Evolutionary conservation across 2,113 vertebrate genomes (phyloP).

Genomic region (Chunga burmeisteri): DNA sequence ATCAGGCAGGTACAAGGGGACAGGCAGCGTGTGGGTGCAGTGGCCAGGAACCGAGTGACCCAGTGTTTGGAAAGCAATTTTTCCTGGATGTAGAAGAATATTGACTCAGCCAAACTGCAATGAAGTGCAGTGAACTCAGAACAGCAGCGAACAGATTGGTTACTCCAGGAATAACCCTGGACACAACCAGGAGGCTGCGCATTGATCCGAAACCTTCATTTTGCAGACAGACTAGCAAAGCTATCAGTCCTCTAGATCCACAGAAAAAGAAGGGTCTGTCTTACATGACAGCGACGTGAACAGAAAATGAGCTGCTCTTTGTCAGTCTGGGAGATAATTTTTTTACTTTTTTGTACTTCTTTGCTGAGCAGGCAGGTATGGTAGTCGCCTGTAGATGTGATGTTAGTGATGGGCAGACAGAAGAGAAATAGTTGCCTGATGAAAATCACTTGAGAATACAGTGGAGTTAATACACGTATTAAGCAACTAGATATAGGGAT

Average conservation of each 20-base stretch:
- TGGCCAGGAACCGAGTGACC: neutral
- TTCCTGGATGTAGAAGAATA: neutral
- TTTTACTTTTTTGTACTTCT: neutral
- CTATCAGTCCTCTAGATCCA: neutral
- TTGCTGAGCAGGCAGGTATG: neutral
- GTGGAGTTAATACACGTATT: neutral
- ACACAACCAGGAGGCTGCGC: neutral
- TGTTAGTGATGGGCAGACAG: neutral
- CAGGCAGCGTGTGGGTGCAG: neutral
- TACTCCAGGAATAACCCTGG: neutral
- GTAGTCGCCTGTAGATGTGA: neutral
- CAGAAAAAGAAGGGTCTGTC: neutral
- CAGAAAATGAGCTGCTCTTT: neutral
- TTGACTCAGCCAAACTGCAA: neutral
- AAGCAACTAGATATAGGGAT: neutral
- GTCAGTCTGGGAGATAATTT: neutral
- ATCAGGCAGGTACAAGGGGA: neutral
- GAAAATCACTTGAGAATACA: neutral
- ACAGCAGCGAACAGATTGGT: neutral
- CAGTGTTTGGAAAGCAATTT: neutral
- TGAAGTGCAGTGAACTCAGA: neutral
- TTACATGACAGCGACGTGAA: rapidly evolving
- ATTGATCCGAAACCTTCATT: neutral
- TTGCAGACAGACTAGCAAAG: neutral
- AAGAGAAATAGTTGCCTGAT: neutral